phyloP scores from a whole-genome alignment of 2,888 invertebrate genomes.

The Allolobophora icterica region DNA sequence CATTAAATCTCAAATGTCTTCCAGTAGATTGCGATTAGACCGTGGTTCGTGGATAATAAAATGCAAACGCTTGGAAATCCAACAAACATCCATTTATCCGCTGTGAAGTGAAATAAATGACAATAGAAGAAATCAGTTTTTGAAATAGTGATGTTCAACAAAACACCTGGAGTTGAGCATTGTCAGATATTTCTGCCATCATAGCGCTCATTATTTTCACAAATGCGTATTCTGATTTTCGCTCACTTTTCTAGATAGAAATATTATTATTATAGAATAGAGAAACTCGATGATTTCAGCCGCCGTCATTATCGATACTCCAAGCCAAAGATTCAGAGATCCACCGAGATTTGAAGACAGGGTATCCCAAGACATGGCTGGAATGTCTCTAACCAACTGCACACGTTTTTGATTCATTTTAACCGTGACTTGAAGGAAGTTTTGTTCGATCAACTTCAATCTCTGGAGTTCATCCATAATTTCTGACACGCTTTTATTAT shows the following conservation, averaged over 20 bases:
- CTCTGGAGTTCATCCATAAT: not conserved
- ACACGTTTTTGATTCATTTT: not conserved
- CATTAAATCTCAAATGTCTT: too few relatives aligned
- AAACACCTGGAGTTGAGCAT: too few relatives aligned
- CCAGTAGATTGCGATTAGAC: too few relatives aligned
- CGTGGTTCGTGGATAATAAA: too few relatives aligned
- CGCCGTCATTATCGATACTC: not conserved
- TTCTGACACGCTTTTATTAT: not conserved
- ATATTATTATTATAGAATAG: not conserved
- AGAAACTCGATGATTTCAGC: slow-evolving; percentile 25
- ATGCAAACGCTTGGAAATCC: too few relatives aligned
- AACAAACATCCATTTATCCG: too few relatives aligned
- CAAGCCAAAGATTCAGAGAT: slow-evolving; percentile 32
- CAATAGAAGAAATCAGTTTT: too few relatives aligned
- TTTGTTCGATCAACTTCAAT: not conserved
- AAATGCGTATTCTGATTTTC: not conserved
- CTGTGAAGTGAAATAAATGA: too few relatives aligned
- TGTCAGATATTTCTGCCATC: too few relatives aligned
- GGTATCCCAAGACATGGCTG: not conserved
- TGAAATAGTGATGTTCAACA: too few relatives aligned
- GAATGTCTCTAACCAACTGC: not conserved
- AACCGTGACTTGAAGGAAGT: slow-evolving; percentile 23
- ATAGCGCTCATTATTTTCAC: not conserved
- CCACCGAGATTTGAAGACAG: slow-evolving; percentile 31
- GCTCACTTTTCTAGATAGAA: not conserved